These are phyloP conservation scores for Drosophila barbarae DNA, from an alignment of 2,888 invertebrate species.

Conservation along the genomic window DNA sequence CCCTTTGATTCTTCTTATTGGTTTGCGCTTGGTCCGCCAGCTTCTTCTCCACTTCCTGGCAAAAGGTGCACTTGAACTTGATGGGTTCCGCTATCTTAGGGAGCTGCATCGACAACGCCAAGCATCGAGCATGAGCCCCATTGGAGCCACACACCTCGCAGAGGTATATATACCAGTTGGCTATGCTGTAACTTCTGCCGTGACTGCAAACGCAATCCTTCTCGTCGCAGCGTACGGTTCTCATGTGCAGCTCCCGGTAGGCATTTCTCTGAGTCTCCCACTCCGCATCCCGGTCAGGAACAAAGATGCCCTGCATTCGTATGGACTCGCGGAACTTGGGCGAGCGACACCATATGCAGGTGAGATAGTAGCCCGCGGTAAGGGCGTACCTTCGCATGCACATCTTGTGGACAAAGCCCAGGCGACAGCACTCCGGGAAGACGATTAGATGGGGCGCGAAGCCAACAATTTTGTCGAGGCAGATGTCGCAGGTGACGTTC, in stretches of 20 bases:
- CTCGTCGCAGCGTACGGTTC: conserved; percentile 83
- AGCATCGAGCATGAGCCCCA: conserved; percentile 65
- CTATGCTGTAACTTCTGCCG: conserved; percentile 80
- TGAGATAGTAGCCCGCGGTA: conserved; percentile 75
- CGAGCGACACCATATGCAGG: conserved; percentile 75
- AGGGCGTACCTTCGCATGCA: conserved; percentile 76
- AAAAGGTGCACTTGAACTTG: conserved; percentile 58
- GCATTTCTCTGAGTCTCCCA: conserved; percentile 89
- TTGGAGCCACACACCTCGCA: conserved; percentile 67
- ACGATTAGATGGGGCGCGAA: conserved; percentile 45
- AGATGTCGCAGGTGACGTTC: conserved; percentile 64
- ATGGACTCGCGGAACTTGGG: conserved; percentile 67
- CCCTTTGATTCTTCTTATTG: neutral
- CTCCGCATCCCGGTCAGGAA: conserved; percentile 85
- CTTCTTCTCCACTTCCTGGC: conserved; percentile 41
- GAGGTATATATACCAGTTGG: conserved; percentile 53
- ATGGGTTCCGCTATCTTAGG: neutral
- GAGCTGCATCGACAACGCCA: conserved; percentile 11
- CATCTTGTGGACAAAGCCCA: conserved; percentile 69
- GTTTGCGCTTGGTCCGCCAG: neutral
- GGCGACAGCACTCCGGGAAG: conserved; percentile 71
- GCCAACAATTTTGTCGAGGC: conserved; percentile 40
- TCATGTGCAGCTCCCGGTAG: conserved; percentile 85
- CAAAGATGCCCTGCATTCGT: conserved; percentile 72
- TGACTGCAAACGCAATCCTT: conserved; percentile 83